These are phyloP conservation scores for Perdita meconis DNA, from an alignment of 2,888 invertebrate species.

Conservation along the genomic window DNA sequence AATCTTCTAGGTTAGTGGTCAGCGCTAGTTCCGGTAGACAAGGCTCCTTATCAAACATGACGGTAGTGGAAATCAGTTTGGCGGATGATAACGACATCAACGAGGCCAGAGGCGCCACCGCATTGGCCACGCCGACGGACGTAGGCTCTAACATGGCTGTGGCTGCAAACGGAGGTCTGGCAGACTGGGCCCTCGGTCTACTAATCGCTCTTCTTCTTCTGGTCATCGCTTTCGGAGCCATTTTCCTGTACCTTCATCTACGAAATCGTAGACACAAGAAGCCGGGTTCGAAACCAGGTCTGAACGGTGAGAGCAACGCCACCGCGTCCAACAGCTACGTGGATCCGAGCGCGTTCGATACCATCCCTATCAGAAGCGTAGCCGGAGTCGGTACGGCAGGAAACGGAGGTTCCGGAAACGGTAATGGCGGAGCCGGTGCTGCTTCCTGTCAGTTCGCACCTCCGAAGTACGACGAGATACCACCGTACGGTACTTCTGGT, in stretches of 20 bases:
- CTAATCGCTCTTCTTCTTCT: slow-evolving; percentile 92
- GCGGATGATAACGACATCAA: slow-evolving; percentile 73
- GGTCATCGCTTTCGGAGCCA: slow-evolving; percentile 92
- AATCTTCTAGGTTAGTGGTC: slow-evolving; percentile 90
- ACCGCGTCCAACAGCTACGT: slow-evolving; percentile 92
- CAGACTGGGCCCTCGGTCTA: slow-evolving; percentile 95
- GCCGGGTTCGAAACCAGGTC: slow-evolving; percentile 89
- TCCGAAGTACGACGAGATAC: slow-evolving; percentile 96
- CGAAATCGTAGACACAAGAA: slow-evolving; percentile 92
- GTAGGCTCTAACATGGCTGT: slow-evolving; percentile 87
- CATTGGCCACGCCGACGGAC: slow-evolving; percentile 85
- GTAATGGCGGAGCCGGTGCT: slow-evolving; percentile 76
- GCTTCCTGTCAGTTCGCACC: slow-evolving; percentile 90
- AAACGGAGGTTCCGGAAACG: slow-evolving; percentile 86
- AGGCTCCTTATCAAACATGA: slow-evolving; percentile 89
- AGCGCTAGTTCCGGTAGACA: slow-evolving; percentile 95
- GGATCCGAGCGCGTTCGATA: slow-evolving; percentile 95
- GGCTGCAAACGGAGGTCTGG: slow-evolving; percentile 88
- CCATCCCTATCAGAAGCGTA: slow-evolving; percentile 92
- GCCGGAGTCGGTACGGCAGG: slow-evolving; percentile 84
- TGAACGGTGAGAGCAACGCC: slow-evolving; percentile 90
- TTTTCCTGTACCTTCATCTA: slow-evolving; percentile 94
- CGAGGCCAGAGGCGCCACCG: slow-evolving; percentile 82
- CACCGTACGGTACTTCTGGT: slow-evolving; percentile 89
- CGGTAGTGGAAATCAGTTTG: slow-evolving; percentile 70